phyloP scores from a whole-genome alignment of 2,888 invertebrate genomes.

The Calliscelio sp. region DNA sequence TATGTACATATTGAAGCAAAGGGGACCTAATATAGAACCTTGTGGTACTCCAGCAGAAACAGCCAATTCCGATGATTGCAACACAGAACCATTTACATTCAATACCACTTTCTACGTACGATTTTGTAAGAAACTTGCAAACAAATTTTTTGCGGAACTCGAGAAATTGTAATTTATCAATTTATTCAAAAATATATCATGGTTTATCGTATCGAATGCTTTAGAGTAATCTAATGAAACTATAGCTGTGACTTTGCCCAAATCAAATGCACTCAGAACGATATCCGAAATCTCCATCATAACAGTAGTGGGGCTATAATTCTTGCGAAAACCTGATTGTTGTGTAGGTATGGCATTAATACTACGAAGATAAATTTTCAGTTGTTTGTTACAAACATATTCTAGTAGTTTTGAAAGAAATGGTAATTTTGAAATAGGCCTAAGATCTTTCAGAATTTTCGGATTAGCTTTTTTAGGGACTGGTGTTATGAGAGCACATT shows the following conservation, averaged over 20 bases:
- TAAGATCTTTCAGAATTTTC: background rate
- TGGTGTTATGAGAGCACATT: conserved; percentile 4
- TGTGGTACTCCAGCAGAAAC: background rate
- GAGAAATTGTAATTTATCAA: background rate
- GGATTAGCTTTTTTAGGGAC: conserved; percentile 1
- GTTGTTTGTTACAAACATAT: background rate
- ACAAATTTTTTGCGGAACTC: background rate
- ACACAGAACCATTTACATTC: background rate
- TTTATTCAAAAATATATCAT: background rate
- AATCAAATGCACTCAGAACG: background rate
- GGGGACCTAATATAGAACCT: background rate
- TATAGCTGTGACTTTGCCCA: background rate
- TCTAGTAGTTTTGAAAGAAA: conserved; percentile 6
- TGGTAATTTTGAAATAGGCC: conserved; percentile 7
- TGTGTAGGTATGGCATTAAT: background rate
- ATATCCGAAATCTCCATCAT: background rate
- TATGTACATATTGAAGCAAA: background rate
- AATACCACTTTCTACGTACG: background rate
- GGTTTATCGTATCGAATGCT: conserved; percentile 4
- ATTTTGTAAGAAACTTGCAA: background rate
- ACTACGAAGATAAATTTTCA: background rate
- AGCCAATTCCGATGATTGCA: background rate
- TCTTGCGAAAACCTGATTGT: conserved; percentile 5
- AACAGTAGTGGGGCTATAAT: background rate
- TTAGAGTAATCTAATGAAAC: background rate